phyloP scores from a whole-genome alignment of 2,888 invertebrate species.

The Apodemia hepburni region DNA sequence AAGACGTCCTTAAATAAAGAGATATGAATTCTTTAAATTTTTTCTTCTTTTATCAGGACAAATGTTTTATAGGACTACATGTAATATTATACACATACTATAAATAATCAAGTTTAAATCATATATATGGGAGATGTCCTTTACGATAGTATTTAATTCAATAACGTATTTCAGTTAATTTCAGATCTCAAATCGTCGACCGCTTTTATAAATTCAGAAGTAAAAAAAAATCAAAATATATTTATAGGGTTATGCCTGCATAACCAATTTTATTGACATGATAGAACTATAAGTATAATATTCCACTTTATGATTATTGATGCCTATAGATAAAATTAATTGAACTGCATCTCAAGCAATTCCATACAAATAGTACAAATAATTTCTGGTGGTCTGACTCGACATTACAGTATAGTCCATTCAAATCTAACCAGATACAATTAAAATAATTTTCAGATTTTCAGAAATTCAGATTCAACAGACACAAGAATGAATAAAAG shows the following conservation, averaged over 20 bases:
- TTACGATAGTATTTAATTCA: background rate
- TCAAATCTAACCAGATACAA: background rate
- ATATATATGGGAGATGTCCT: background rate
- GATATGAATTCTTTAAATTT: background rate
- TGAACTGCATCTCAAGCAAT: too few species aligned
- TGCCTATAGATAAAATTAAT: too few species aligned
- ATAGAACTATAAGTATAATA: background rate
- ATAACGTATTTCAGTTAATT: background rate
- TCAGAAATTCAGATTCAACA: too few species aligned
- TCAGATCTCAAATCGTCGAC: background rate
- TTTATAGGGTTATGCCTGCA: background rate
- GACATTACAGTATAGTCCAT: background rate
- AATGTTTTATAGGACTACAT: conserved; percentile 1
- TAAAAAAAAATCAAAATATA: too few species aligned
- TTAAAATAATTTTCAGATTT: background rate
- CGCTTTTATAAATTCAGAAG: background rate
- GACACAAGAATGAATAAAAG: background rate
- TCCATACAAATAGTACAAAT: background rate
- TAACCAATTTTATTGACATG: background rate
- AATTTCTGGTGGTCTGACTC: background rate
- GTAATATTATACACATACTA: conserved; percentile 8
- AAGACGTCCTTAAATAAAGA: conserved; percentile 17
- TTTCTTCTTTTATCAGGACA: conserved; percentile 1
- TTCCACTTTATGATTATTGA: too few species aligned
- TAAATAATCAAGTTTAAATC: background rate